These are phyloP conservation scores for Astyanax mexicanus DNA, from an alignment of 2,797 vertebrate species.

Conservation along the genomic window DNA sequence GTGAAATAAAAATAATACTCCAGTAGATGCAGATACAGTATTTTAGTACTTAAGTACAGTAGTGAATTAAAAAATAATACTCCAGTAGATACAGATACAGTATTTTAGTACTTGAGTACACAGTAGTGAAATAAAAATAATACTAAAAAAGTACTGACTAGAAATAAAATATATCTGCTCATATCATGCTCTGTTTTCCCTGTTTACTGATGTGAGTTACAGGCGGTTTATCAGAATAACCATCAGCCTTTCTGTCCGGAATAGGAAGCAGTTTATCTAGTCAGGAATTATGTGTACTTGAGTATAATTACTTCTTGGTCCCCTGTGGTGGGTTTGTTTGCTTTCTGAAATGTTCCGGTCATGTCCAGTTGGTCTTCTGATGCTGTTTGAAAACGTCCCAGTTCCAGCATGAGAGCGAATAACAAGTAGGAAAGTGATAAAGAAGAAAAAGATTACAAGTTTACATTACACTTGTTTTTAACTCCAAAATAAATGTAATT, in stretches of 20 bases:
- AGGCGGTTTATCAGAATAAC: conserved; percentile 26
- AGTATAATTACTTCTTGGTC: conserved; percentile 48
- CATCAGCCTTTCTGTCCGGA: conserved; percentile 23
- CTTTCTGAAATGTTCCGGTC: conserved; percentile 18
- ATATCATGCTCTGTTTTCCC: background rate
- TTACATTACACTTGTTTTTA: no score
- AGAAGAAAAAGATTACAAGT: no score
- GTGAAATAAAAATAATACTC: no score
- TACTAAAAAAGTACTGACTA: background rate
- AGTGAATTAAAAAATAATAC: no score
- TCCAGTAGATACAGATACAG: no score
- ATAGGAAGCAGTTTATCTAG: conserved; percentile 54
- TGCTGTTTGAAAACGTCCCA: background rate
- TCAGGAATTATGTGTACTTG: conserved; percentile 46
- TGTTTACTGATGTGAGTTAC: background rate
- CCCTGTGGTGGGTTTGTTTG: conserved; percentile 44
- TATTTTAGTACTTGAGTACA: no score
- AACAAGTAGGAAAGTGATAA: no score
- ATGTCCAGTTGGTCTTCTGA: background rate
- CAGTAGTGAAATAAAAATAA: no score
- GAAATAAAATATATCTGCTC: background rate
- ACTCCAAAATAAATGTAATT: no score
- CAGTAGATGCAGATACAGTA: no score
- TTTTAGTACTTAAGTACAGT: no score
- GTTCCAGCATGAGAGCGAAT: background rate